A percentile compares a stretch with the other conserved stretches of the same genome.
Evolutionary conservation across 2,888 invertebrate species (phyloP).

Genomic region (Eumacrocentrus americanus): DNA sequence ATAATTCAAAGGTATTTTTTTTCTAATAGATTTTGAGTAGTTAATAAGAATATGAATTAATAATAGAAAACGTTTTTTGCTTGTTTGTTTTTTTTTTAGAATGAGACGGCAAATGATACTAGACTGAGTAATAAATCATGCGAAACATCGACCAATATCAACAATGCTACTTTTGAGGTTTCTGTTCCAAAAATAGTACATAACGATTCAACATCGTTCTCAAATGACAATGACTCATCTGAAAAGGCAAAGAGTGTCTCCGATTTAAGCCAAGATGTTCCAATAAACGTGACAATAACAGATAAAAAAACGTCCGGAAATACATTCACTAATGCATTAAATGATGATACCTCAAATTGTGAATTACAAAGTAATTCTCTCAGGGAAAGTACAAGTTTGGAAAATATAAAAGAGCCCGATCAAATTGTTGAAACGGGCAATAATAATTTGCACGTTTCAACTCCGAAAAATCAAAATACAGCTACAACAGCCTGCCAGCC

Average conservation of each 20-base stretch:
- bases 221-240: conserved; percentile 49
- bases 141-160: conserved; percentile 45
- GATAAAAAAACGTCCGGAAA: conserved; percentile 47
- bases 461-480: conserved; percentile 40
- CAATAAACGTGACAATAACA: conserved; percentile 57
- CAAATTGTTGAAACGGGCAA: conserved; percentile 44
- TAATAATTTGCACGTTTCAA: conserved; percentile 41
- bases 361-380: conserved; percentile 35
- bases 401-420: conserved; percentile 34
- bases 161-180: conserved; percentile 56
- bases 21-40: neutral
- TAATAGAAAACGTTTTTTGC: conserved; percentile 3
- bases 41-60: conserved; percentile 4
- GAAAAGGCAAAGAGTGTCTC: conserved; percentile 49
- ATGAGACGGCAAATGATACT: conserved; percentile 43
- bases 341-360: conserved; percentile 31
- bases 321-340: conserved; percentile 28
- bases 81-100: conserved; percentile 40
- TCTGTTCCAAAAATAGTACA: conserved; percentile 52
- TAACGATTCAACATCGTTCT: conserved; percentile 45
- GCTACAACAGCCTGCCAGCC: conserved; percentile 35
- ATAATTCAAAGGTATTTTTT: conserved; percentile 49
- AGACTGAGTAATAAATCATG: conserved; percentile 44
- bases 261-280: conserved; percentile 47
- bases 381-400: conserved; percentile 42